A percentile compares a stretch with the other conserved stretches of the same genome.
Evolutionary conservation across 2,797 vertebrate species (phyloP).

Genomic region (Leptatherina wallacei): DNA sequence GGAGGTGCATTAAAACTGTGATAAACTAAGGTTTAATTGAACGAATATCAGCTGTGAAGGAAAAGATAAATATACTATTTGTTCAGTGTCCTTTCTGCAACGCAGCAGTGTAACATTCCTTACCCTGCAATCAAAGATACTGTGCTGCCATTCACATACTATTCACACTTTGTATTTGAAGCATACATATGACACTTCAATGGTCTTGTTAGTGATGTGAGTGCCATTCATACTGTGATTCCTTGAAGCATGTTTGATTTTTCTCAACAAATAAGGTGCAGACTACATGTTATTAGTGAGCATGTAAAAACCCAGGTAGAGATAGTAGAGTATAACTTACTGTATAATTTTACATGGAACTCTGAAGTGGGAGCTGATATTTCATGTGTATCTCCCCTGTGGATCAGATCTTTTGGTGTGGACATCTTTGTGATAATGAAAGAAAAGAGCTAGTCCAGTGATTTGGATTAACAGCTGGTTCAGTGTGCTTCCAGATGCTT

Average conservation of each 20-base stretch:
- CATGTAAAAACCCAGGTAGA: background rate
- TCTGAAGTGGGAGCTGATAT: background rate
- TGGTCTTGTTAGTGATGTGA: background rate
- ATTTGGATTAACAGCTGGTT: background rate
- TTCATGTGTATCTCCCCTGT: background rate
- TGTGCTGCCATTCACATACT: constrained; percentile 6
- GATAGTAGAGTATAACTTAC: background rate
- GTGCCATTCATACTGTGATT: constrained; percentile 21
- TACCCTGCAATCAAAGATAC: background rate
- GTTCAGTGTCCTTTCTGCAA: constrained; percentile 5
- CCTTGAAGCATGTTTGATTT: constrained; percentile 28
- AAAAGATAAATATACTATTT: background rate
- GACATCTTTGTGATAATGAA: constrained; percentile 15
- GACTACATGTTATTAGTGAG: constrained; percentile 17
- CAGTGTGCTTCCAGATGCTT: background rate
- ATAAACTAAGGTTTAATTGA: constrained; percentile 3
- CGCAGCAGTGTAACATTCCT: constrained; percentile 2
- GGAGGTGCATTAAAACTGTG: background rate
- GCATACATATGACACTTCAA: constrained; percentile 9
- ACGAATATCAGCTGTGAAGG: background rate
- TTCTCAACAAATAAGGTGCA: background rate
- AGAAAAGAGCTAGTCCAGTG: background rate
- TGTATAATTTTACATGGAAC: constrained; percentile 10
- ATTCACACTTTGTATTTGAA: constrained; percentile 10
- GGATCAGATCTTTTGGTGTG: background rate